Percentiles rank a stretch among this genome's conserved stretches.
phyloP scores from a whole-genome alignment of 2,888 invertebrate species.

The Ptychoptera albimana region DNA sequence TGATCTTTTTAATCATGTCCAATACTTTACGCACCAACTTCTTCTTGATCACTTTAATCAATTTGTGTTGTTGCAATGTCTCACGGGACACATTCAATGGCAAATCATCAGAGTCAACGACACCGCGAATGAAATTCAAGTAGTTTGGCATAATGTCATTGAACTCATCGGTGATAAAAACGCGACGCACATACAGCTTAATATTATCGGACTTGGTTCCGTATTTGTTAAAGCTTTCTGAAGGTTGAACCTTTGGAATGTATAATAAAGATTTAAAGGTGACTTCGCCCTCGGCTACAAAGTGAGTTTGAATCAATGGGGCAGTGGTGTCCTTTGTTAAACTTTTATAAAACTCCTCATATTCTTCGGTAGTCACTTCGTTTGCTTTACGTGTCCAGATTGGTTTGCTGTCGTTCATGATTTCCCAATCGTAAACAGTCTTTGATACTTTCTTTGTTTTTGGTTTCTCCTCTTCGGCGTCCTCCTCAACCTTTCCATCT shows the following conservation, averaged over 20 bases:
- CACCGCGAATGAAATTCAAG: conserved; percentile 84
- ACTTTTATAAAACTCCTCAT: conserved; percentile 88
- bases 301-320: conserved; percentile 74
- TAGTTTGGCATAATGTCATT: conserved; percentile 99
- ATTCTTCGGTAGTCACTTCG: conserved; percentile 78
- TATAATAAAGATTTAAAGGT: conserved; percentile 94
- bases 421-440: conserved; percentile 96
- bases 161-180: conserved; percentile 99
- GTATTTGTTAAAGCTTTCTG: conserved; percentile 90
- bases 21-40: conserved; percentile 93
- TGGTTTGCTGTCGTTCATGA: conserved; percentile 93
- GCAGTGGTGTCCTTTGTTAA: conserved; percentile 78
- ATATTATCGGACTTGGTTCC: conserved; percentile 90
- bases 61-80: conserved; percentile 95
- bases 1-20: conserved; percentile 95
- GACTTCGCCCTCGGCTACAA: conserved; percentile 97
- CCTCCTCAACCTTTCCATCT: conserved; percentile 52
- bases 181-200: conserved; percentile 91
- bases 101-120: conserved; percentile 97
- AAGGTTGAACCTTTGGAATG: conserved; percentile 79
- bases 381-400: conserved; percentile 91
- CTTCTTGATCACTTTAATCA: conserved; percentile 98
- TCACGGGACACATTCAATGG: conserved; percentile 97
- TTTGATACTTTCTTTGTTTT: conserved; percentile 83
- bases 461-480: conserved; percentile 50